Evolutionary conservation across 2,888 invertebrate genomes (phyloP), one percentile per base, ranked within the genome.

Genomic region (Acronicta aceris): DNA sequence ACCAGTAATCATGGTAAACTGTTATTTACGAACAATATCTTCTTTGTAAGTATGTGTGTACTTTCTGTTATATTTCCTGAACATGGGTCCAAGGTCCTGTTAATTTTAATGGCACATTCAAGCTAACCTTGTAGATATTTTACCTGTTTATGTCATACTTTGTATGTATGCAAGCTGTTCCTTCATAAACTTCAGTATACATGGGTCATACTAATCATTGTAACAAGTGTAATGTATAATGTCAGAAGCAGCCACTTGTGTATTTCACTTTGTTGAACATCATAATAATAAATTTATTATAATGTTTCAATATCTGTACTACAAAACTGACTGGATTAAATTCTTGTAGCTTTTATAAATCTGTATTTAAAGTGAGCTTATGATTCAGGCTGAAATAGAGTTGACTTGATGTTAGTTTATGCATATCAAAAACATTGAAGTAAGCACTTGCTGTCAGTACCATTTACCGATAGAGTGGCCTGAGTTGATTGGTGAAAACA

Each of bases 51-150:
- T 8, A 1, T 16, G 12, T 40, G 16, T 42, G 53, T 66, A n/a
- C n/a, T n/a, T n/a, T n/a, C n/a, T n/a, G n/a, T 66, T 62, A 46
- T 33, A 4, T 10, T 33, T 33, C 3, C 7, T 2, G 12, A 10
- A 16, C 17, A 30, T 21, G 21, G 46, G 33, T 43, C 10, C 48
- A 57, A 60, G 54, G 55, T 66, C 61, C 48, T 41, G 25, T 55
- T 49, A n/a, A 15, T 52, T 38, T 50, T 27, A 16, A 33, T 7
- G 42, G 16, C 45, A 51, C 30, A 48, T 49, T 47, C 25, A 45
- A 57, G 45, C 38, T 64, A 71, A 59, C 72, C 67, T 74, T 75
- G 64, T 42, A 9, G n/a, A 21, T 27, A 30, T 50, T 56, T 59
- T 63, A 58, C 61, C 30, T 67, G 68, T 59, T 58, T 15, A 16